A percentile compares a stretch with the other conserved stretches of the same genome.
Conservation (phyloP, 2,888 invertebrate species). For the Nemotelus nigrinus region DNA sequence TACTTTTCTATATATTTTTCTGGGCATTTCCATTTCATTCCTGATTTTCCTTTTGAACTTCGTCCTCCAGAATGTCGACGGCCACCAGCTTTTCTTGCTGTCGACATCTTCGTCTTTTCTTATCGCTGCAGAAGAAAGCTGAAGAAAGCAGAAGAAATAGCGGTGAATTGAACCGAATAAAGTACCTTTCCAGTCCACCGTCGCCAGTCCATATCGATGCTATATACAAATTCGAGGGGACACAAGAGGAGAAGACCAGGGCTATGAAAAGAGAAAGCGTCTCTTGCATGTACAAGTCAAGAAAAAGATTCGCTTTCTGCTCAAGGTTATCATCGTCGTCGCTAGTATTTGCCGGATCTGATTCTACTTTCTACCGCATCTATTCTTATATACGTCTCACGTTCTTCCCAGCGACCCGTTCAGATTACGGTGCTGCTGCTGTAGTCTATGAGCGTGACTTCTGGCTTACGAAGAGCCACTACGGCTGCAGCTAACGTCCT, state of each 20-base stretch:
- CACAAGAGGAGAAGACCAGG: not conserved
- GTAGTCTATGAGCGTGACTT: slow-evolving; percentile 38
- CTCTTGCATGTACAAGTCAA: slow-evolving; percentile 18
- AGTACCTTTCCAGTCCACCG: slow-evolving; percentile 27
- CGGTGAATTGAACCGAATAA: slow-evolving; percentile 27
- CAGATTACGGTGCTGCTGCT: not conserved
- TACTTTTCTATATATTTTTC: slow-evolving; percentile 20
- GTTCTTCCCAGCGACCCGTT: not conserved
- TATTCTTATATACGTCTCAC: slow-evolving; percentile 2
- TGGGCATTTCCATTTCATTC: slow-evolving; percentile 7
- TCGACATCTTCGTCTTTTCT: slow-evolving; percentile 40
- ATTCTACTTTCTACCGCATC: slow-evolving; percentile 22
- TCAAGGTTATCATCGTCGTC: slow-evolving; percentile 28
- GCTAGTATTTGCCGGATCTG: slow-evolving; percentile 17
- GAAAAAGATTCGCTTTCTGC: slow-evolving; percentile 43
- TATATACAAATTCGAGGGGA: slow-evolving; percentile 24
- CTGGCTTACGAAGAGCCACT: slow-evolving; percentile 25
- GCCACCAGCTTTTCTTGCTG: slow-evolving; percentile 11
- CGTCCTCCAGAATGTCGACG: not conserved
- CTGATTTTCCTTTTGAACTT: slow-evolving; percentile 21
- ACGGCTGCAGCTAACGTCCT: slow-evolving; percentile 1
- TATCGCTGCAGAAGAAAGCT: not conserved
- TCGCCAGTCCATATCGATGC: not conserved
- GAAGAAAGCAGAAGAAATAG: slow-evolving; percentile 22
- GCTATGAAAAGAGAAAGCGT: slow-evolving; percentile 25